A percentile compares a stretch with the other conserved stretches of the same genome.
Evolutionary conservation across 2,888 invertebrate genomes (phyloP).

Genomic region (Drosophila kanekoi): DNA sequence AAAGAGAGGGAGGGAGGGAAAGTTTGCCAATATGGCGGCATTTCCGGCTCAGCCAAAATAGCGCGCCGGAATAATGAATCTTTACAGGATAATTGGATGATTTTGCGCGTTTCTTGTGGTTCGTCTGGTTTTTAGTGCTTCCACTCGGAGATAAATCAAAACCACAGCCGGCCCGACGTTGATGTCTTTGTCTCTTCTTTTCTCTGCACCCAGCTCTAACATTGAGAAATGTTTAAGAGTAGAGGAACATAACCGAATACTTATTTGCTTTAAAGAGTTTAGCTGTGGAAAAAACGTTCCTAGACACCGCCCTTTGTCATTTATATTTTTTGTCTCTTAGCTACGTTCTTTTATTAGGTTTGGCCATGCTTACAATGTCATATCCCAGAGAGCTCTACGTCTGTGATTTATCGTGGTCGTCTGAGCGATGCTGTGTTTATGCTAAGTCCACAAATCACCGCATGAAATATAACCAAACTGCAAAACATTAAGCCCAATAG

Average conservation of each 20-base stretch:
- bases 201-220: constrained; percentile 40
- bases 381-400: constrained; percentile 49
- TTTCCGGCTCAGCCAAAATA: constrained; percentile 55
- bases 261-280: constrained; percentile 57
- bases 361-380: constrained; percentile 52
- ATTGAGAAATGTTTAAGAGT: constrained; percentile 65
- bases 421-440: constrained; percentile 51
- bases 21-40: constrained; percentile 72
- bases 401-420: constrained; percentile 70
- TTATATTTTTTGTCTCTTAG: constrained; percentile 51
- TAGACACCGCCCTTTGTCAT: constrained; percentile 38
- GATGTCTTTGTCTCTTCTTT: constrained; percentile 29
- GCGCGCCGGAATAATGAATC: constrained; percentile 74
- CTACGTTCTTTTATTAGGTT: constrained; percentile 69
- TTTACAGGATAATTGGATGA: constrained; percentile 80
- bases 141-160: constrained; percentile 68
- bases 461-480: constrained; percentile 66
- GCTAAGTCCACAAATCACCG: constrained; percentile 74
- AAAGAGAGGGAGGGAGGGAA: not conserved
- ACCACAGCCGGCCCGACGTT: constrained; percentile 30
- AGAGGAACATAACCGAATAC: constrained; percentile 18
- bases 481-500: constrained; percentile 56
- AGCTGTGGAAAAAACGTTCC: constrained; percentile 1
- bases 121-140: constrained; percentile 22
- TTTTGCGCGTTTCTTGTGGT: constrained; percentile 45